phyloP scores from a whole-genome alignment of 2,888 invertebrate species.

The Noctua pronuba region DNA sequence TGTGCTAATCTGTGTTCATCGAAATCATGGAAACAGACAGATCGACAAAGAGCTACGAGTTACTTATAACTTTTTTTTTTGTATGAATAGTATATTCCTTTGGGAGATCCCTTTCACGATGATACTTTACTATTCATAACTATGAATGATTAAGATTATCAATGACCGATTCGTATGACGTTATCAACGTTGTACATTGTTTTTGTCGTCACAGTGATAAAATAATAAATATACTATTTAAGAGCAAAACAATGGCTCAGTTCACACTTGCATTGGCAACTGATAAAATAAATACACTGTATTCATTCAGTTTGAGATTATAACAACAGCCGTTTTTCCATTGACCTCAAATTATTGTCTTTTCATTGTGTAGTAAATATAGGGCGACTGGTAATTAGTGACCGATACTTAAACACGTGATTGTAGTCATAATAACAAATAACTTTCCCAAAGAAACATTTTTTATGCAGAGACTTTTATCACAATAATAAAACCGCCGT shows the following conservation, averaged over 20 bases:
- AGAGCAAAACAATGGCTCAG: slow-evolving; percentile 21
- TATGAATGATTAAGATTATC: neutral
- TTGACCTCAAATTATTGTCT: neutral
- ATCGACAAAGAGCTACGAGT: neutral
- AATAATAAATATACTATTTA: slow-evolving; percentile 22
- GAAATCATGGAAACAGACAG: neutral
- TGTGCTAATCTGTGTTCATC: too few relatives aligned
- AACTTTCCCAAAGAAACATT: too few relatives aligned
- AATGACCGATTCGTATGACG: neutral
- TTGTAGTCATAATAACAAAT: too few relatives aligned
- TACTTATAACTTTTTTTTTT: neutral
- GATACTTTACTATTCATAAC: too few relatives aligned
- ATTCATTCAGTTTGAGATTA: slow-evolving; percentile 27
- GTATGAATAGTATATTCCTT: neutral
- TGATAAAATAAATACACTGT: slow-evolving; percentile 10
- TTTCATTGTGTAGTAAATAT: neutral
- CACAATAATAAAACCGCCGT: too few relatives aligned
- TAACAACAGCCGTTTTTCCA: neutral
- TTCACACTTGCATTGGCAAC: slow-evolving; percentile 16
- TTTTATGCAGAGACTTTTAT: too few relatives aligned
- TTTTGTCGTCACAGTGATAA: slow-evolving; percentile 11
- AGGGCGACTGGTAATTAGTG: too few relatives aligned
- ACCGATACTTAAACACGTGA: too few relatives aligned
- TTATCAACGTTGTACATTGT: neutral
- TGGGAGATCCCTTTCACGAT: neutral